Base-by-base conservation (phyloP, 2,888 invertebrate species). In the Schrankia costaestrigalis region DNA sequence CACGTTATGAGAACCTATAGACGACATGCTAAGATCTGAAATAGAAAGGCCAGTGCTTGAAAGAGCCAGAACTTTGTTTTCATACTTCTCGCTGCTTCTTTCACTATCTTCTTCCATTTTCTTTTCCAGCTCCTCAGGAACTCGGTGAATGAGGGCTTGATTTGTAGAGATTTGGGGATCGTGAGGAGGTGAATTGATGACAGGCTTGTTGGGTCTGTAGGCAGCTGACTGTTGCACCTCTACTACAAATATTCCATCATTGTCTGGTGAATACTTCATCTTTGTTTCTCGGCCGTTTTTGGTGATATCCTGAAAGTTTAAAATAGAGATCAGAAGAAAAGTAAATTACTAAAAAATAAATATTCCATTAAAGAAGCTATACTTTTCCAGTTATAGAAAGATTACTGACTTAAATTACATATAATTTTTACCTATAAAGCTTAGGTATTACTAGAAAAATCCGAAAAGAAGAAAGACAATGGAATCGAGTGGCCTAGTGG, bases 11-110 rank as follows among this genome's bases (percentile, higher is more conserved):
- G 92, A 91, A 8, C 91, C 91, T 26, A 90, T 89, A 14, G 94
- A 94, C 9, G 93, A 92, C 63, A 94, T 90, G 63, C 94, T 94
- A 0, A 94, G 86, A 64, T 94, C 94, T 3, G 95, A 95, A 63
- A 95, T 95, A 3, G 95, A 94, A 1, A 96, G 88, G 0, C 96
- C 96, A 0, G 94, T 94, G 61, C 92, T 92, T 11, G 91, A 90
- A 31, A 90, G 76, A 0, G 90, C 90, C 31, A 90, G 66, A 2
- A 88, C 79, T 72, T 81, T 89, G n/a, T 64, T 74, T 5, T 77
- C 75, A 15, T 71, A 77, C 45, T 73, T 77, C 0, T 49, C 68
- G 27, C 67, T 78, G 32, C 67, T 71, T 44, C 50, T 66, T 36
- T 83, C 79, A 32, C 76, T 77, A 29, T 81, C 80, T 39, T 84